phyloP scores from a whole-genome alignment of 2,888 invertebrate species.

The Eremobia ochroleuca region DNA sequence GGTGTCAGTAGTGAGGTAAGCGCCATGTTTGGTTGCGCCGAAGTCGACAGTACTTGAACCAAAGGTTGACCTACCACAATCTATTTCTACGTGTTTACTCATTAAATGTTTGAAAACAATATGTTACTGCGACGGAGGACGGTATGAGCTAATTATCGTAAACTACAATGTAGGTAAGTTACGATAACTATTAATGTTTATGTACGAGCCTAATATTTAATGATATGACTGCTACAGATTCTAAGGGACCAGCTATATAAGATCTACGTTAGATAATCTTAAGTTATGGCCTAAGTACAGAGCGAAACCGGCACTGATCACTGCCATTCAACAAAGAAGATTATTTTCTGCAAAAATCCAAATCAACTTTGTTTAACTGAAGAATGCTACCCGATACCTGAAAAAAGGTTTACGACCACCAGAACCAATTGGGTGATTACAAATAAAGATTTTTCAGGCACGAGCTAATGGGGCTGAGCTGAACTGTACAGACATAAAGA shows the following conservation, averaged over 20 bases:
- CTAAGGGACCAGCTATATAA: neutral
- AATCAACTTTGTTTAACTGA: neutral
- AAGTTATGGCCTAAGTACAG: neutral
- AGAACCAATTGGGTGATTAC: neutral
- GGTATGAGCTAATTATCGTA: slow-evolving; percentile 1
- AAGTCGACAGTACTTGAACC: slow-evolving; percentile 8
- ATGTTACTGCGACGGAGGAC: slow-evolving; percentile 15
- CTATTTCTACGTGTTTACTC: slow-evolving; percentile 35
- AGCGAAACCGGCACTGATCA: too few species aligned
- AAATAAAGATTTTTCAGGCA: neutral
- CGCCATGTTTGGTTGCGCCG: slow-evolving; percentile 2
- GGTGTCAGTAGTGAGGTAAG: neutral
- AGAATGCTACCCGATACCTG: neutral
- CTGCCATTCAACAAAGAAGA: neutral
- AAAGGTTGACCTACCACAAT: slow-evolving; percentile 55
- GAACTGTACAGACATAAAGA: neutral
- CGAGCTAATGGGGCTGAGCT: too few species aligned
- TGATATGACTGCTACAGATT: slow-evolving; percentile 1
- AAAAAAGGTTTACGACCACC: too few species aligned
- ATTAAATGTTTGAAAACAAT: slow-evolving; percentile 52
- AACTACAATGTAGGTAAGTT: slow-evolving; percentile 16
- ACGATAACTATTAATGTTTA: slow-evolving; percentile 22
- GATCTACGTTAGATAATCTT: too few species aligned
- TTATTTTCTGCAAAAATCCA: neutral
- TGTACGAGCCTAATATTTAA: slow-evolving; percentile 6